Conservation (phyloP, 1,140 invertebrate species). For the Drosophila suzukii region DNA sequence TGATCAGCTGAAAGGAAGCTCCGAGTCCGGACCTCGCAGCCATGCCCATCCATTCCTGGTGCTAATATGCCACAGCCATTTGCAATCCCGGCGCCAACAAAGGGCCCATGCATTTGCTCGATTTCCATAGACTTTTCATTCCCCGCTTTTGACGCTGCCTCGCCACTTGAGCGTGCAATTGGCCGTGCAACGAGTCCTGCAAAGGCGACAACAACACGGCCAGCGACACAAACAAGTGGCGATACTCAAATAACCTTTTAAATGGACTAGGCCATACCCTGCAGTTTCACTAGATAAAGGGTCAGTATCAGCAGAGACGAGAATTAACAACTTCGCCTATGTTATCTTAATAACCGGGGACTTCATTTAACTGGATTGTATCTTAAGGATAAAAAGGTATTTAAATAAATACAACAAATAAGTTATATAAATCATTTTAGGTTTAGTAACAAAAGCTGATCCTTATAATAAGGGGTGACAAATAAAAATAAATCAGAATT, state of each 20-base stretch:
- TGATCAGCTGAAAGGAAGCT: slow-evolving; percentile 34
- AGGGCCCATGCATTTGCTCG: slow-evolving; percentile 30
- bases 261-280: not conserved
- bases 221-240: slow-evolving; percentile 24
- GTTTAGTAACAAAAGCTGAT: too few species aligned
- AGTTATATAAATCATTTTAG: too few species aligned
- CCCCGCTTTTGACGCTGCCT: slow-evolving; percentile 44
- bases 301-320: not conserved
- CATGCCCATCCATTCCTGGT: slow-evolving; percentile 8
- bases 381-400: too few species aligned
- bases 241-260: too few species aligned
- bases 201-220: slow-evolving; percentile 32
- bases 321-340: too few species aligned
- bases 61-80: slow-evolving; percentile 37
- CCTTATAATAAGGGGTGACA: too few species aligned
- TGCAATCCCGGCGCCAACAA: slow-evolving; percentile 35
- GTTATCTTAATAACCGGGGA: too few species aligned
- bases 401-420: too few species aligned
- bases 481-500: too few species aligned
- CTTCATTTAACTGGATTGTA: too few species aligned
- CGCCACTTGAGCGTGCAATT: slow-evolving; percentile 70
- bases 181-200: slow-evolving; percentile 64
- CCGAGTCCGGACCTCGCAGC: not conserved
- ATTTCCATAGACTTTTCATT: slow-evolving; percentile 48
- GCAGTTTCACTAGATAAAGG: not conserved